Conservation (phyloP, 2,797 vertebrate species). For the Hippoglossus hippoglossus region DNA sequence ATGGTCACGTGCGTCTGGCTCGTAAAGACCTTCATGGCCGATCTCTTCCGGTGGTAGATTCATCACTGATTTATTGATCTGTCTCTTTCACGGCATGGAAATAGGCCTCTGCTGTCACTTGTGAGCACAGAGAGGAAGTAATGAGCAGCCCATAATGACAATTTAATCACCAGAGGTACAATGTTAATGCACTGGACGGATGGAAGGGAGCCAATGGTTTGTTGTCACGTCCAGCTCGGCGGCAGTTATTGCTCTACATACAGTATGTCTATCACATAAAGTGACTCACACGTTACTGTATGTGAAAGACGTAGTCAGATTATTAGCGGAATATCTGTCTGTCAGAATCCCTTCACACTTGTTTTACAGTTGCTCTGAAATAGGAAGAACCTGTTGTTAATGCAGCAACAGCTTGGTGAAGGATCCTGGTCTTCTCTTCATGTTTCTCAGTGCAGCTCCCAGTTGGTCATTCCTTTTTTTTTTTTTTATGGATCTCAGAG, state of each 20-base stretch:
- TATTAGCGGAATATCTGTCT: too few species aligned
- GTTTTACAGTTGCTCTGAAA: slow-evolving; percentile 9
- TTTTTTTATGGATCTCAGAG: slow-evolving; percentile 5
- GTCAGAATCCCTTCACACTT: background rate
- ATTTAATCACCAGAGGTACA: slow-evolving; percentile 43
- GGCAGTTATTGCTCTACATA: background rate
- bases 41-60: slow-evolving; percentile 7
- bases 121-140: slow-evolving; percentile 56
- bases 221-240: slow-evolving; percentile 21
- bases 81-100: slow-evolving; percentile 49
- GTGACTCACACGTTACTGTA: too few species aligned
- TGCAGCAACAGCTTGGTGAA: background rate
- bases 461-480: slow-evolving; percentile 29
- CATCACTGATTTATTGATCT: slow-evolving; percentile 68
- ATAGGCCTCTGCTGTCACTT: slow-evolving; percentile 44
- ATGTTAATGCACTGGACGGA: slow-evolving; percentile 18
- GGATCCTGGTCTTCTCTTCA: background rate
- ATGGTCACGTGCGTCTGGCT: too few species aligned
- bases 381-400: background rate
- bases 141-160: slow-evolving; percentile 57
- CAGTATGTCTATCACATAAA: too few species aligned
- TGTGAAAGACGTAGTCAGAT: too few species aligned
- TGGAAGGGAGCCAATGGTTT: slow-evolving; percentile 22
- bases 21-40: slow-evolving; percentile 15
- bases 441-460: slow-evolving; percentile 21